Evolutionary conservation across 2,797 vertebrate genomes (phyloP).

Genomic region (Trematocara caparti): DNA sequence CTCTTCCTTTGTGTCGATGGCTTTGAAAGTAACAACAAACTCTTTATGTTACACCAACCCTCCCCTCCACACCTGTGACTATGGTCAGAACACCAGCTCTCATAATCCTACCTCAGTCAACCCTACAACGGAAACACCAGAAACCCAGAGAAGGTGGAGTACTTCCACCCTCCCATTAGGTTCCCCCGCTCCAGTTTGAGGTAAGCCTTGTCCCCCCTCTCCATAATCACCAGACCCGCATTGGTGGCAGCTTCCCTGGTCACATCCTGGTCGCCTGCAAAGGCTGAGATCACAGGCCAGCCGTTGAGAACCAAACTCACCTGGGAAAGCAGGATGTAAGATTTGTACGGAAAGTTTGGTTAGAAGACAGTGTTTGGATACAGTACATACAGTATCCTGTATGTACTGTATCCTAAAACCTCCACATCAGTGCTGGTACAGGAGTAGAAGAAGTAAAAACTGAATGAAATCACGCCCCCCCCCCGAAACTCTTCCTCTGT

Average conservation of each 20-base stretch:
- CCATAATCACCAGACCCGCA: constrained; percentile 82
- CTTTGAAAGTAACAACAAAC: neutral
- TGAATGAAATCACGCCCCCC: fast-evolving
- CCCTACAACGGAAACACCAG: constrained; percentile 78
- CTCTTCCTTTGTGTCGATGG: neutral
- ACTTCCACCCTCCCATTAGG: constrained; percentile 88
- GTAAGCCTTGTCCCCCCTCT: constrained; percentile 84
- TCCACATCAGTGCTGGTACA: neutral
- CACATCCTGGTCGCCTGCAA: constrained; percentile 87
- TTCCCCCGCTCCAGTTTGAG: constrained; percentile 87
- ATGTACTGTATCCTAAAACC: neutral
- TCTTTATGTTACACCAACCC: neutral
- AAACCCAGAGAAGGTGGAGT: constrained; percentile 87
- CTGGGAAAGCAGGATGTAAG: constrained; percentile 46
- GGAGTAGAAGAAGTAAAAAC: neutral
- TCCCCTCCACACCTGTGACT: neutral
- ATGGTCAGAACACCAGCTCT: neutral
- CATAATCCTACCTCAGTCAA: neutral
- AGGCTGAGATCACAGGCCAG: constrained; percentile 86
- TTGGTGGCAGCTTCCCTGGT: constrained; percentile 86
- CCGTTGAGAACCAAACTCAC: constrained; percentile 84
- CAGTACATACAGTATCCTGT: fast-evolving
- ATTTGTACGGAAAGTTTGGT: neutral
- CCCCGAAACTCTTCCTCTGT: fast-evolving
- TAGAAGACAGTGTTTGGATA: neutral